phyloP scores from a whole-genome alignment of 1,140 invertebrate genomes.

The Lordiphosa collinella region DNA sequence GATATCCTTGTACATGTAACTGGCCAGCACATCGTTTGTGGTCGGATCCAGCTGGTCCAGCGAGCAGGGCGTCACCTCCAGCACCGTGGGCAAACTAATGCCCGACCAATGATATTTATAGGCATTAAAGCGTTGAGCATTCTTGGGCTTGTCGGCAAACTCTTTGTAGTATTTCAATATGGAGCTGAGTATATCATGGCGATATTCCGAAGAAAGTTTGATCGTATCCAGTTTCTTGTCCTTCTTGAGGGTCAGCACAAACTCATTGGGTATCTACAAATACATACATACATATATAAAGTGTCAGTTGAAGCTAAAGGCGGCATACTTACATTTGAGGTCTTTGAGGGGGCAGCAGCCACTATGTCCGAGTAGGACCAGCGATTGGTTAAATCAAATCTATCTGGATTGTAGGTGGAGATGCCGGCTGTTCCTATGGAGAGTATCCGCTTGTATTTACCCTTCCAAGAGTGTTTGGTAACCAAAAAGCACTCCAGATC shows the following conservation, averaged over 20 bases:
- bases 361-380: constrained; percentile 93
- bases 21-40: constrained; percentile 88
- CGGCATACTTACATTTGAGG: constrained; percentile 60
- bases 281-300: background rate
- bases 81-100: constrained; percentile 89
- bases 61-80: constrained; percentile 94
- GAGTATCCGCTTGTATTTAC: constrained; percentile 99
- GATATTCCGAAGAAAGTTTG: constrained; percentile 98
- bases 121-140: constrained; percentile 90
- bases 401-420: constrained; percentile 97
- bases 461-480: constrained; percentile 98
- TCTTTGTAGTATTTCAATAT: constrained; percentile 89
- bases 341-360: constrained; percentile 84
- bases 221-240: constrained; percentile 95
- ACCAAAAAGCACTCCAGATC: constrained; percentile 96
- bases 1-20: constrained; percentile 96
- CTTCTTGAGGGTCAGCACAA: constrained; percentile 93
- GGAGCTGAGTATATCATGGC: constrained; percentile 94
- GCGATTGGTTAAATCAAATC: constrained; percentile 95
- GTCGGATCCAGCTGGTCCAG: constrained; percentile 94
- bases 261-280: constrained; percentile 84
- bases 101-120: constrained; percentile 98
- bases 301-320: background rate
- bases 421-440: constrained; percentile 97
- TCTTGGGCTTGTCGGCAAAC: constrained; percentile 90